Conservation (phyloP, 1,140 invertebrate genomes). For the Drosophila miranda region DNA sequence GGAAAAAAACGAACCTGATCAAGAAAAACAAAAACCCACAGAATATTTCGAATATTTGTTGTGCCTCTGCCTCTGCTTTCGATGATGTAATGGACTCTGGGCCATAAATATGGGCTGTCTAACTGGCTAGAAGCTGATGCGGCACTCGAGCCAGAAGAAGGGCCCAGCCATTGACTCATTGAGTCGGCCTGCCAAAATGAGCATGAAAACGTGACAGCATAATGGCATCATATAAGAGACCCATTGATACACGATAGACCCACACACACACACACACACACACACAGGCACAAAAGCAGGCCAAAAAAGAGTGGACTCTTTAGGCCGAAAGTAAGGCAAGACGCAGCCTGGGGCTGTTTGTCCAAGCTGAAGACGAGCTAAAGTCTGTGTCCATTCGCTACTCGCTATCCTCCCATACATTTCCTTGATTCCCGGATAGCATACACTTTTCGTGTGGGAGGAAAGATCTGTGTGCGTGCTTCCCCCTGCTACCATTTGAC, state of each 20-base stretch:
- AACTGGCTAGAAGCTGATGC: slow-evolving; percentile 21
- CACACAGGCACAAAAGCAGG: slow-evolving; percentile 1
- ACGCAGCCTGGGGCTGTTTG: slow-evolving; percentile 1
- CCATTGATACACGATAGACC: slow-evolving; percentile 56
- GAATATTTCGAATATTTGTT: slow-evolving; percentile 2
- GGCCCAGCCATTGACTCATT: slow-evolving; percentile 40
- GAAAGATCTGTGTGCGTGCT: too few species aligned
- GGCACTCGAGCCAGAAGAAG: slow-evolving; percentile 30
- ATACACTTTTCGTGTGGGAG: too few species aligned
- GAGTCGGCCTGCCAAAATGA: slow-evolving; percentile 27
- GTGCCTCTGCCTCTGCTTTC: not conserved
- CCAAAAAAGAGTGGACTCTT: slow-evolving; percentile 22
- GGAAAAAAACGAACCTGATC: not conserved
- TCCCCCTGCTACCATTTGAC: too few species aligned
- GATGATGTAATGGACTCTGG: slow-evolving; percentile 50
- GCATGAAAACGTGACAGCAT: slow-evolving; percentile 73
- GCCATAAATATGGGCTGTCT: slow-evolving; percentile 30
- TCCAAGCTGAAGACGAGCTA: too few species aligned
- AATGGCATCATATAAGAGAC: slow-evolving; percentile 64
- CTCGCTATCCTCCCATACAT: too few species aligned
- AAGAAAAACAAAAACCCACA: not conserved
- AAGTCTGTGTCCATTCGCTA: too few species aligned
- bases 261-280: not conserved
- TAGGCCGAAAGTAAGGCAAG: slow-evolving; percentile 22
- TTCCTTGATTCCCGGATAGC: too few species aligned